Evolutionary conservation across 2,888 invertebrate species (phyloP).

Genomic region (Calliphora vomitoria): DNA sequence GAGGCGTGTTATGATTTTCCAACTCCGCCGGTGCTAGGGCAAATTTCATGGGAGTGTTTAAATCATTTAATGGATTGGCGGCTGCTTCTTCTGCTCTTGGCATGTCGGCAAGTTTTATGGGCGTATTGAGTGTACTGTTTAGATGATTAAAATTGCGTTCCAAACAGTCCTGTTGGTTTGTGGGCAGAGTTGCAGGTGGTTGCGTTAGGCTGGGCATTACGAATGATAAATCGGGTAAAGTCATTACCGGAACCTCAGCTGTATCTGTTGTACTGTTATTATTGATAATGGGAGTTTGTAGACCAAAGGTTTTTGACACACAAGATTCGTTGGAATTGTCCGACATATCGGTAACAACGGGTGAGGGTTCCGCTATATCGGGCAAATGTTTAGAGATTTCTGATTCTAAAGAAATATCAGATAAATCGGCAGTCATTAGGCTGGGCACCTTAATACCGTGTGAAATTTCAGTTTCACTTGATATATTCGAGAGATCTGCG

Average conservation of each 20-base stretch:
- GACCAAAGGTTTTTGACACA: constrained; percentile 26
- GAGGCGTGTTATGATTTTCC: constrained; percentile 12
- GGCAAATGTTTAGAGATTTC: constrained; percentile 59
- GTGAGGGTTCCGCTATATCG: constrained; percentile 63
- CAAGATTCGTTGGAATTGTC: constrained; percentile 55
- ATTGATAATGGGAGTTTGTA: background rate
- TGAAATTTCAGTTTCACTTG: background rate
- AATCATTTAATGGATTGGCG: constrained; percentile 8
- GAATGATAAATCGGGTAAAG: constrained; percentile 37
- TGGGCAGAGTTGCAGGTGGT: background rate
- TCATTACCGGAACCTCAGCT: background rate
- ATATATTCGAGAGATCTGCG: constrained; percentile 7
- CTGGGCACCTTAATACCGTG: background rate
- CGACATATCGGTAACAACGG: constrained; percentile 64
- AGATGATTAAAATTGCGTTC: constrained; percentile 29
- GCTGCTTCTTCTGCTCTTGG: background rate
- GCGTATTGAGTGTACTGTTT: constrained; percentile 39
- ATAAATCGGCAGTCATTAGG: constrained; percentile 43
- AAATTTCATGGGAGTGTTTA: constrained; percentile 54
- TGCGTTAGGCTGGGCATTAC: constrained; percentile 34
- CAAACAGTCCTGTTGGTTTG: background rate
- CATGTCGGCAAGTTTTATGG: constrained; percentile 7
- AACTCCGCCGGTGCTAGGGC: constrained; percentile 18
- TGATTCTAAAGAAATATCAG: constrained; percentile 55
- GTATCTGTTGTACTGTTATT: background rate